Conservation (phyloP, 2,797 vertebrate species). For the Manis crassicaudata region DNA sequence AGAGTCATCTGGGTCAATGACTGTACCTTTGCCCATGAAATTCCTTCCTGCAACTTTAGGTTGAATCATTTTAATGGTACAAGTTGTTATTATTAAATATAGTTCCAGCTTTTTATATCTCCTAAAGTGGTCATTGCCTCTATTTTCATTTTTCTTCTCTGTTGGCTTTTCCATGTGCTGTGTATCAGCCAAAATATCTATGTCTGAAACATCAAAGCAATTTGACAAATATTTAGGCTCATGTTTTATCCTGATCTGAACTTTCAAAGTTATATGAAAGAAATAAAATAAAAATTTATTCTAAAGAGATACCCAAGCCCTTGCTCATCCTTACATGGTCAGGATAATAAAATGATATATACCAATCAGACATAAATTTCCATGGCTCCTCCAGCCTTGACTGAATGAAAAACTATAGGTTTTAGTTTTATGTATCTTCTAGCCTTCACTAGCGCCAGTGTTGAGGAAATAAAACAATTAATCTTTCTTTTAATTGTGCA, state of each 20-base stretch:
- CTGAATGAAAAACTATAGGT: slow-evolving; percentile 57
- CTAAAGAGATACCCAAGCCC: background rate
- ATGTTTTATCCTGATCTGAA: slow-evolving; percentile 23
- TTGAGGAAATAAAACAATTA: slow-evolving; percentile 84
- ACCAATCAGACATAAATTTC: slow-evolving; percentile 54
- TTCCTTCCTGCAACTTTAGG: background rate
- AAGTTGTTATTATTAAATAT: slow-evolving; percentile 15
- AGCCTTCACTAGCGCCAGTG: slow-evolving; percentile 71
- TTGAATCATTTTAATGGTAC: background rate
- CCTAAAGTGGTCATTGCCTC: background rate
- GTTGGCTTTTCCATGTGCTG: background rate
- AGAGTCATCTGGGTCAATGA: background rate
- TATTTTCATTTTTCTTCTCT: slow-evolving; percentile 13
- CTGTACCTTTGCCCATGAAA: background rate
- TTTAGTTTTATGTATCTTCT: slow-evolving; percentile 68
- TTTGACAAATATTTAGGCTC: slow-evolving; percentile 41
- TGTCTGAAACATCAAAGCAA: slow-evolving; percentile 30
- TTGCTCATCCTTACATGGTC: slow-evolving; percentile 13
- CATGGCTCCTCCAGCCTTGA: background rate
- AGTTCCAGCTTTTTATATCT: background rate
- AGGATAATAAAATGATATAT: slow-evolving; percentile 34
- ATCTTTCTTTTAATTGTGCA: slow-evolving; percentile 79
- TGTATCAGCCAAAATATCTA: slow-evolving; percentile 27
- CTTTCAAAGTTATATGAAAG: slow-evolving; percentile 36
- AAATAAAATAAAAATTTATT: slow-evolving; percentile 63